These are phyloP conservation scores for Dryadula phaetusa DNA, from an alignment of 2,888 invertebrate species.

Conservation along the genomic window DNA sequence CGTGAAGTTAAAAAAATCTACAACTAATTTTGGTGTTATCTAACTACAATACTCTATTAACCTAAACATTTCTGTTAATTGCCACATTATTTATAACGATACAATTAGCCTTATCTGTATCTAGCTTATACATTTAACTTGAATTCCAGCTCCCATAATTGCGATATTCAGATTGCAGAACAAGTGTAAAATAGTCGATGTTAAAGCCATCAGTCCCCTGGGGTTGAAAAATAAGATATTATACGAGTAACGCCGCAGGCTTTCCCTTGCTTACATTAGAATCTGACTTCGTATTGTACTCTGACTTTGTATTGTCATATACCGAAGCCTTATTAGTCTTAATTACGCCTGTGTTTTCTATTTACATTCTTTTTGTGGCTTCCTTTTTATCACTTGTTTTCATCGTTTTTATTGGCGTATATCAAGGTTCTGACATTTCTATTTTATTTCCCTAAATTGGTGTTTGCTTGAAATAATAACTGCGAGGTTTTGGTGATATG, in stretches of 20 bases:
- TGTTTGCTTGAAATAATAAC: conserved; percentile 14
- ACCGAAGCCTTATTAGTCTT: conserved; percentile 71
- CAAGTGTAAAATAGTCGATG: conserved; percentile 25
- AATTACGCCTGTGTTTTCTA: conserved; percentile 67
- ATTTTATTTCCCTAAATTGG: conserved; percentile 4
- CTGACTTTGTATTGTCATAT: conserved; percentile 65
- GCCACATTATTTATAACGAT: conserved; percentile 10
- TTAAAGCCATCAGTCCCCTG: conserved; percentile 26
- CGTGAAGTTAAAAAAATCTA: neutral
- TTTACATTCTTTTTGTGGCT: conserved; percentile 61
- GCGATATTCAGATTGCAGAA: conserved; percentile 14
- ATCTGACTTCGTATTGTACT: conserved; percentile 56
- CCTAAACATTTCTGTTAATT: conserved; percentile 7
- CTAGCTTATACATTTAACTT: conserved; percentile 20
- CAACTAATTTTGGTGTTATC: too few species aligned
- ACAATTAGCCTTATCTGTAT: conserved; percentile 8
- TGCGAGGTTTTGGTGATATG: neutral
- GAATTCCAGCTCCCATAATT: conserved; percentile 6
- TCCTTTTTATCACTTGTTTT: conserved; percentile 61
- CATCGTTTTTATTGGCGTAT: conserved; percentile 43
- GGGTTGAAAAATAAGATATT: conserved; percentile 36
- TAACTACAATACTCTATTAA: neutral
- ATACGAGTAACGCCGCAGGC: conserved; percentile 28
- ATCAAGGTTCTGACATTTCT: conserved; percentile 15
- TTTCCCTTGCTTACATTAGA: conserved; percentile 37